phyloP scores from a whole-genome alignment of 2,888 invertebrate species.

The Lutraria lutraria region DNA sequence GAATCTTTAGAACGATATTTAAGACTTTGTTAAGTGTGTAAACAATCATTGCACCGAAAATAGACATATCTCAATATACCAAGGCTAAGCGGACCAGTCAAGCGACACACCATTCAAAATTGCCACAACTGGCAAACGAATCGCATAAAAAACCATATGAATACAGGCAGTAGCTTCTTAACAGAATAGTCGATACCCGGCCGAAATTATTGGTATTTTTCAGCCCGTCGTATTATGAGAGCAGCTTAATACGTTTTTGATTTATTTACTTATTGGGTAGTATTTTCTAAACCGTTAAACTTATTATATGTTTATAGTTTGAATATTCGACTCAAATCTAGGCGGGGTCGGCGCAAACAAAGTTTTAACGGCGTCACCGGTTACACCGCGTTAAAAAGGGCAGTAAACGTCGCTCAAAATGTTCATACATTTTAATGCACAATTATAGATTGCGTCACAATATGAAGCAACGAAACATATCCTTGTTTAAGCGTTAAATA shows the following conservation, averaged over 20 bases:
- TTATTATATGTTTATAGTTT: not conserved
- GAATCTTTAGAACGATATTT: too few species aligned
- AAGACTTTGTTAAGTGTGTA: too few species aligned
- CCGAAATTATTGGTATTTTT: not conserved
- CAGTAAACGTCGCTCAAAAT: not conserved
- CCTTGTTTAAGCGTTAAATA: not conserved
- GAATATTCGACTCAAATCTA: not conserved
- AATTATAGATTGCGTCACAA: not conserved
- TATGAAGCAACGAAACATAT: not conserved
- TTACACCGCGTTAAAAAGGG: not conserved
- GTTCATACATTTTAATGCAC: not conserved
- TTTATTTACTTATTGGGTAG: not conserved
- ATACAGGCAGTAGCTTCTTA: not conserved
- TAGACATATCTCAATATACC: too few species aligned
- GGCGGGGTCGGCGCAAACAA: not conserved
- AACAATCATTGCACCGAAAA: too few species aligned
- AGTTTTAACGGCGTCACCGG: too few species aligned
- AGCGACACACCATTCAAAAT: too few species aligned
- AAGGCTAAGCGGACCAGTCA: too few species aligned
- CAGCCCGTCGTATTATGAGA: not conserved
- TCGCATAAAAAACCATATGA: not conserved
- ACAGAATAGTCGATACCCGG: not conserved
- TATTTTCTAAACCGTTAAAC: not conserved
- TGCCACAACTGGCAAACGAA: too few species aligned
- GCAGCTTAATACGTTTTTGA: not conserved